Evolutionary conservation across 2,797 vertebrate species (phyloP).

Genomic region (Apodemus agrarius): DNA sequence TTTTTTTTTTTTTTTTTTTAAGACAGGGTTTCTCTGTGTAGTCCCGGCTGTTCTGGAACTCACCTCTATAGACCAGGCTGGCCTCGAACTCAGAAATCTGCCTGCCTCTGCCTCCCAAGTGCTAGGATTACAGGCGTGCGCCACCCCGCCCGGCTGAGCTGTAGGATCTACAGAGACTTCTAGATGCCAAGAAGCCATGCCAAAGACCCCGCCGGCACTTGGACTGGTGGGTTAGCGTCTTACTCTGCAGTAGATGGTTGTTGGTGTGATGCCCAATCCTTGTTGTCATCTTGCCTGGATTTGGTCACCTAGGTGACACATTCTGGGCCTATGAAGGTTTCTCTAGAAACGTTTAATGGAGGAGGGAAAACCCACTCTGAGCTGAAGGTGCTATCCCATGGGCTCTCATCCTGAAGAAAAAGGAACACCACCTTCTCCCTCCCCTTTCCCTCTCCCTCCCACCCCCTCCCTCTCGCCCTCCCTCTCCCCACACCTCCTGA

Average conservation of each 20-base stretch:
- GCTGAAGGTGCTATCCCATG: neutral
- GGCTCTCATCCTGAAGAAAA: neutral
- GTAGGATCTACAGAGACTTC: neutral
- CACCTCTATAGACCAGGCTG: too few species aligned
- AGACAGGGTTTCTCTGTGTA: too few species aligned
- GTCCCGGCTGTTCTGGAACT: too few species aligned
- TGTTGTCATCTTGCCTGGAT: neutral
- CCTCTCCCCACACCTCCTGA: neutral
- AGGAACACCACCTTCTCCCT: neutral
- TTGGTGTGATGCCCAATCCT: neutral
- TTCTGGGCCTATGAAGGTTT: neutral
- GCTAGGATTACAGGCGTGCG: too few species aligned
- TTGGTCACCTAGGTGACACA: neutral
- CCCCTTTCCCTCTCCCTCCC: accelerated
- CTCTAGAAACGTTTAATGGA: neutral
- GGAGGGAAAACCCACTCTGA: neutral
- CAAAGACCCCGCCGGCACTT: neutral
- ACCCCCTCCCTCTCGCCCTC: neutral
- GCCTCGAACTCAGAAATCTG: too few species aligned
- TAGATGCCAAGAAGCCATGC: neutral
- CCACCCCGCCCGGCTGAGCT: neutral
- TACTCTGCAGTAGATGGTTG: neutral
- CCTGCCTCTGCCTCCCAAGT: too few species aligned
- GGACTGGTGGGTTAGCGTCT: accelerated
- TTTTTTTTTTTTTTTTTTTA: too few species aligned